Evolutionary conservation across 2,888 invertebrate species (phyloP), one percentile per base, ranked within the genome.

Genomic region (Venusia cambrica): DNA sequence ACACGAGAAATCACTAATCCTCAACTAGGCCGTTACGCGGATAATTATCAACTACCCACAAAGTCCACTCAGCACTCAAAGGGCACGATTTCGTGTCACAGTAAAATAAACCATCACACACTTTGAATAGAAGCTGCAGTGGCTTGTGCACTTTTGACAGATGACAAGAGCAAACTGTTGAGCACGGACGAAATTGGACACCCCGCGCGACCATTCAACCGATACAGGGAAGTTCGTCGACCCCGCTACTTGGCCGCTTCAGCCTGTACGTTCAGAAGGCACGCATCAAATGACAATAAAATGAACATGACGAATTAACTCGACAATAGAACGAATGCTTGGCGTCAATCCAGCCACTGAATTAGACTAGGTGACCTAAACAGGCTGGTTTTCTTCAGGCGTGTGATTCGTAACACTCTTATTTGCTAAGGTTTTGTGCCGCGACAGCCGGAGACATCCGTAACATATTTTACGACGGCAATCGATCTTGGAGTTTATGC

Each of bases 281-380:
- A 62, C 62, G 62, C 67, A 66, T 32, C 34, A 43, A 50, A 43
- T 64, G 65, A 73, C 70, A 69, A 62, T 67, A 74, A 77, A 73
- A 75, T 69, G 62, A 72, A 62, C 62, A 68, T 58, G 63, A 63
- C 65, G 57, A 55, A 57, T 40, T 49, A 34, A 54, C 57, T 60
- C 75, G 61, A 83, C 81, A 81, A 84, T 80, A 80, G 81, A 76
- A 76, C 76, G 70, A 79, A 75, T 70, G 72, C 62, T 80, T 84
- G 84, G 84, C 81, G 65, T 47, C 54, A 53, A 71, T 83, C 84
- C 84, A 84, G 80, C 51, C 73, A 62, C 75, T 63, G 70, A 83
- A 68, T 79, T 81, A 81, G 80, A 74, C 61, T 66, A 67, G 52
- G 56, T 65, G 63, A 69, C 64, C 71, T 65, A 67, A 69, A 62